Conservation (phyloP, 2,888 invertebrate genomes). For the Acanthoscelides obtectus region DNA sequence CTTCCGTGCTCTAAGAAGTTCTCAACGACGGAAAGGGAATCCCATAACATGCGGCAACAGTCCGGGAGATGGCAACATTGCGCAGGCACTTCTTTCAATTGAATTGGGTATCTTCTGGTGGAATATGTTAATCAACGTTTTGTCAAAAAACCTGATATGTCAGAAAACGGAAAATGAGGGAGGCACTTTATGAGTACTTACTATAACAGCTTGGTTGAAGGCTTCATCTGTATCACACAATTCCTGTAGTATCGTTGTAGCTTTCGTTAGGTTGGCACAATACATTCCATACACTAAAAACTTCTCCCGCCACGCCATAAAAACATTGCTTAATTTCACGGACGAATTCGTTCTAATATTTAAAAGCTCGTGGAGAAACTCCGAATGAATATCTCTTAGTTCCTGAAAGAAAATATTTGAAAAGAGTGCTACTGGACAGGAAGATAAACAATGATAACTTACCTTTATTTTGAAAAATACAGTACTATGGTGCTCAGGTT, state of each 20-base stretch:
- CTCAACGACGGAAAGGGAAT: too few relatives aligned
- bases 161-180: too few relatives aligned
- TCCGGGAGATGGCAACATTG: too few relatives aligned
- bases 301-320: conserved; percentile 84
- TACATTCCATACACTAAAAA: conserved; percentile 94
- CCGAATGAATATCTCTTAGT: conserved; percentile 79
- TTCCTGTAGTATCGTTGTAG: conserved; percentile 81
- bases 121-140: too few relatives aligned
- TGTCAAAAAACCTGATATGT: too few relatives aligned
- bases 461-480: conserved; percentile 92
- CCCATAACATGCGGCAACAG: too few relatives aligned
- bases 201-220: conserved; percentile 64
- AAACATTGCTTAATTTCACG: conserved; percentile 72
- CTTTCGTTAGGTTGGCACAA: conserved; percentile 87
- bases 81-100: too few relatives aligned
- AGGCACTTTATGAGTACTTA: conserved; percentile 51
- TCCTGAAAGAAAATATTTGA: conserved; percentile 53
- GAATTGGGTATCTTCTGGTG: too few relatives aligned
- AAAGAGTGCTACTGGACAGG: too few relatives aligned
- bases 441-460: conserved; percentile 34
- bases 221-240: conserved; percentile 62
- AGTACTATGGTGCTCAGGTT: conserved; percentile 67
- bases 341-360: conserved; percentile 63
- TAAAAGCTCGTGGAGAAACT: conserved; percentile 75
- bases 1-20: too few relatives aligned